Evolutionary conservation across 2,888 invertebrate species (phyloP).

Genomic region (Lasioglossum morio): DNA sequence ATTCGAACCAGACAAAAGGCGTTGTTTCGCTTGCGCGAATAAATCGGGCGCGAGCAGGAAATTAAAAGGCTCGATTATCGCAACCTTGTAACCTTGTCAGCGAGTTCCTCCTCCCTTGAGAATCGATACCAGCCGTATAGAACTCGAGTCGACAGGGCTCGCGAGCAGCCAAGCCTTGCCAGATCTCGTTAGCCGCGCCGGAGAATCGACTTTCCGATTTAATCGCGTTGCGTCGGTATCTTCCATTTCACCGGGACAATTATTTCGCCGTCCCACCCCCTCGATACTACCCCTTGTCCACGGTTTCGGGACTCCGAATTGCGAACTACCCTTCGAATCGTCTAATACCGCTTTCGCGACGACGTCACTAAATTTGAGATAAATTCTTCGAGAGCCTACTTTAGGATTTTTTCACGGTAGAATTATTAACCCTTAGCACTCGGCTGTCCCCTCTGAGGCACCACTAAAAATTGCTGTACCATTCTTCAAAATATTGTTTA

Average conservation of each 20-base stretch:
- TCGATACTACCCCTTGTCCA: not conserved
- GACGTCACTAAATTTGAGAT: not conserved
- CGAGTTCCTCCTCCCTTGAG: conserved; percentile 63
- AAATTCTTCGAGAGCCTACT: not conserved
- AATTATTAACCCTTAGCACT: too few relatives aligned
- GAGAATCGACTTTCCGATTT: conserved; percentile 59
- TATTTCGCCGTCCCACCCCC: conserved; percentile 23
- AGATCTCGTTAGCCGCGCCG: conserved; percentile 53
- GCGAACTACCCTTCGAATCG: not conserved
- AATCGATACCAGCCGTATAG: conserved; percentile 67
- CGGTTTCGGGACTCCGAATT: not conserved
- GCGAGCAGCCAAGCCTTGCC: conserved; percentile 56
- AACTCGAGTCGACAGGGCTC: conserved; percentile 39
- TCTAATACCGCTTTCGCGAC: not conserved
- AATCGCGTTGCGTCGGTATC: conserved; percentile 56
- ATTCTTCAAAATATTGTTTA: too few relatives aligned
- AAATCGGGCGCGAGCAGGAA: conserved; percentile 69
- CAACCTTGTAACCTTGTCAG: conserved; percentile 76
- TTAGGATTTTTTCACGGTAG: not conserved
- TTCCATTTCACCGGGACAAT: conserved; percentile 52
- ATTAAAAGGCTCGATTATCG: conserved; percentile 75
- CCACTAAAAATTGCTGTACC: too few relatives aligned
- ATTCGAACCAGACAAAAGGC: conserved; percentile 1
- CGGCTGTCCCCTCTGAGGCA: too few relatives aligned
- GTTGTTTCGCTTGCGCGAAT: conserved; percentile 31